Evolutionary conservation across 2,888 invertebrate genomes (phyloP).

Genomic region (Epirrita christyi): DNA sequence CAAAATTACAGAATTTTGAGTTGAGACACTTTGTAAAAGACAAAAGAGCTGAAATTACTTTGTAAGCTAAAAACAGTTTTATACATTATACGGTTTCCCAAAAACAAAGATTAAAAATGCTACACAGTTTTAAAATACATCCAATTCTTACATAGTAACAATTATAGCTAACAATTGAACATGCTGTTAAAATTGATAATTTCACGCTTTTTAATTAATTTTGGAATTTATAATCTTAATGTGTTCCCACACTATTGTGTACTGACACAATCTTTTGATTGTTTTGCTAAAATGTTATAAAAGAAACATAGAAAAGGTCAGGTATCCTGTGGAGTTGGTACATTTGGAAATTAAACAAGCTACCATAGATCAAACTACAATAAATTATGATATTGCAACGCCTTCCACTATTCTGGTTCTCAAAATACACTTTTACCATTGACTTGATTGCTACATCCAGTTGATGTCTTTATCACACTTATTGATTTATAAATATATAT

Average conservation of each 20-base stretch:
- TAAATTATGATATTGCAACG: constrained; percentile 16
- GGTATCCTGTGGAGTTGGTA: constrained; percentile 16
- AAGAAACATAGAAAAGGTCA: constrained; percentile 29
- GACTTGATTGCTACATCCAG: constrained; percentile 5
- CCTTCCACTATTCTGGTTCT: constrained; percentile 10
- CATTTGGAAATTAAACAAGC: constrained; percentile 23
- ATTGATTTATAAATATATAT: constrained; percentile 2
- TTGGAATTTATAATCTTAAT: constrained; percentile 31
- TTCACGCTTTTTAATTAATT: constrained; percentile 37
- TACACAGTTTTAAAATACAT: constrained; percentile 14
- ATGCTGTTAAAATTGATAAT: constrained; percentile 22
- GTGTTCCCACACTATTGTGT: constrained; percentile 34
- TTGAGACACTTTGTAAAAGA: not conserved
- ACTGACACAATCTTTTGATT: constrained; percentile 37
- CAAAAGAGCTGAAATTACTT: not conserved
- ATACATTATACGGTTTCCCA: too few species aligned
- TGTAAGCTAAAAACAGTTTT: too few species aligned
- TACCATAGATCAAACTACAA: constrained; percentile 10
- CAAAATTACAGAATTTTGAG: not conserved
- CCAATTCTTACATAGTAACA: constrained; percentile 8
- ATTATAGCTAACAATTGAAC: constrained; percentile 22
- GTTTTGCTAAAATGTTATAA: constrained; percentile 36
- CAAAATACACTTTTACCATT: constrained; percentile 20
- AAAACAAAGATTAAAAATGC: not conserved
- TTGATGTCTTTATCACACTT: constrained; percentile 34